Base-by-base conservation (phyloP, 2,797 vertebrate genomes). In the Linurgus olivaceus region DNA sequence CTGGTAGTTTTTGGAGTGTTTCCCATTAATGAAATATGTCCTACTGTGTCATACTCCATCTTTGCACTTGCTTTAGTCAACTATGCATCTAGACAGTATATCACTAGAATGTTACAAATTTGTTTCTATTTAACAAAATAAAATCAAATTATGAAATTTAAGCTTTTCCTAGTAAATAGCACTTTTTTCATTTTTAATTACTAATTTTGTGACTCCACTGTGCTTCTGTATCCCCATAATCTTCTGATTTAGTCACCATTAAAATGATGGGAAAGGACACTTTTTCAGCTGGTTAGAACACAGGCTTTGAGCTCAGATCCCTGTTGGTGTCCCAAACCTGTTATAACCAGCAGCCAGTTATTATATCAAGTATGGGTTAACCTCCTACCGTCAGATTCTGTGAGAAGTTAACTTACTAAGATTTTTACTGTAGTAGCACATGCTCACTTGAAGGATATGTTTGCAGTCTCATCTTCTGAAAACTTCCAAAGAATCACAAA, bases 301-400 rank as follows among this genome's bases (percentile, higher is more conserved):
- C 11, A 10, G 14, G 17, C 26, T 66, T 62, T 38, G 45, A 78
- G 38, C 45, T 52, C n/a, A 66, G 66, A 57, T 81, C 54, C 9
- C 15, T 0, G 0, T 2, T 73, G 47, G 35, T 72, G 35, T 10
- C 40, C 23, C 37, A 38, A 14, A 59, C 17, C 7, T 1, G 8
- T 59, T 37, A 52, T 31, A 72, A 21, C 25, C 15, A n/a, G 44
- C 0, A 7, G 42, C 70, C 47, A 72, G 3, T 47, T 37, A 7
- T 25, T 87, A 5, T 9, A 24, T 44, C 28, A 33, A 24, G 8
- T 31, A 10, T 13, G 52, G 17, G 42, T 75, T 95, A 48, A 44
- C 15, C 13, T 37, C 18, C 47, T 75, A 0, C 42, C 52, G 66
- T 58, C 48, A 58, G 13, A 55, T 94, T 83, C 66, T 90, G 55